Conservation (phyloP, 30 jellyfish, hydroid and myxozoan species). For the Kudoa iwatai region DNA sequence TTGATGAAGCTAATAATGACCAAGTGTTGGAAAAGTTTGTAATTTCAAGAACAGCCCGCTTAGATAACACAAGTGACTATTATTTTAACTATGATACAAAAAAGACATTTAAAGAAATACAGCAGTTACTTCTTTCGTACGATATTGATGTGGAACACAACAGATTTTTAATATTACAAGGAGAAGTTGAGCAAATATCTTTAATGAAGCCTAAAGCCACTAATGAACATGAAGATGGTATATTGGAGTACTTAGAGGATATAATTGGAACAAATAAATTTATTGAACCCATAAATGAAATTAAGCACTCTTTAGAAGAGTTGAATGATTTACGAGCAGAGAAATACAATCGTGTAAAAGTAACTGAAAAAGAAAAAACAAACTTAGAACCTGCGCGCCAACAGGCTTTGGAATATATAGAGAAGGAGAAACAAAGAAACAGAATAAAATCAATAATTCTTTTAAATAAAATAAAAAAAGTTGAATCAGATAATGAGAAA, state of each 20-base stretch:
- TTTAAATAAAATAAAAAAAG: too few relatives aligned
- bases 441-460: too few relatives aligned
- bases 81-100: constrained; percentile 21
- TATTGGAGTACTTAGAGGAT: constrained; percentile 64
- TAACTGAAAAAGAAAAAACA: constrained; percentile 50
- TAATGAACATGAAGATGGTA: constrained; percentile 66
- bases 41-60: constrained; percentile 41
- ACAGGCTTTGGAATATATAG: constrained; percentile 18
- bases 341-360: constrained; percentile 58
- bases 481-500: too few relatives aligned
- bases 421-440: constrained; percentile 48
- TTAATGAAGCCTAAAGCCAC: constrained; percentile 77
- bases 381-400: constrained; percentile 35
- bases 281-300: constrained; percentile 30
- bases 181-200: constrained; percentile 77
- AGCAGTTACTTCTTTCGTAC: constrained; percentile 11
- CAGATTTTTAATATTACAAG: constrained; percentile 51
- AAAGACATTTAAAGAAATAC: constrained; percentile 40
- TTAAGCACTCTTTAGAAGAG: constrained; percentile 16
- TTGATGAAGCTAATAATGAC: constrained; percentile 35
- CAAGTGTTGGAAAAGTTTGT: constrained; percentile 19
- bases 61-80: constrained; percentile 57
- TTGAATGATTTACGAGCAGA: constrained; percentile 27
- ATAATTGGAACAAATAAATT: constrained; percentile 42
- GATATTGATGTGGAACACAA: constrained; percentile 72